Percentiles rank a stretch among this genome's conserved stretches.
Evolutionary conservation across 1,140 invertebrate genomes (phyloP).

Genomic region (Drosophila persimilis): DNA sequence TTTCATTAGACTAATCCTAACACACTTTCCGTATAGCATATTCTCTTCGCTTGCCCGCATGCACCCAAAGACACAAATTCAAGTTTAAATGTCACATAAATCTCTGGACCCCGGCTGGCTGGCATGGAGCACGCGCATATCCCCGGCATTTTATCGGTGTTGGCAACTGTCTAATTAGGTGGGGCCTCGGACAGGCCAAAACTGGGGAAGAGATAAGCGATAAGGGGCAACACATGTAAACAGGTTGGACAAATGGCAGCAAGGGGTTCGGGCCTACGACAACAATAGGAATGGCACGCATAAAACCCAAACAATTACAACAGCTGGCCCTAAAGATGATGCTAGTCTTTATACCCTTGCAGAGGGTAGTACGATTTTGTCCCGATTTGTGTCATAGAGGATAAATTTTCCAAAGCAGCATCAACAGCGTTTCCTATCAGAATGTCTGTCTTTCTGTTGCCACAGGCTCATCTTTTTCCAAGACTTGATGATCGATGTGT

Average conservation of each 20-base stretch:
- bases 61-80: constrained; percentile 36
- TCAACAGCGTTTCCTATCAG: no score
- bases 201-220: constrained; percentile 36
- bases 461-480: no score
- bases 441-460: no score
- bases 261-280: constrained; percentile 1
- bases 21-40: constrained; percentile 2
- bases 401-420: no score
- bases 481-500: no score
- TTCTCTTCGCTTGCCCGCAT: constrained; percentile 34
- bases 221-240: constrained; percentile 32
- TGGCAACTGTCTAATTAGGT: constrained; percentile 58
- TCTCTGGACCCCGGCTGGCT: constrained; percentile 29
- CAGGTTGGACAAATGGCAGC: constrained; percentile 42
- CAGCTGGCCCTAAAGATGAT: constrained; percentile 35
- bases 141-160: constrained; percentile 50
- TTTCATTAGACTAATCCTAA: constrained; percentile 4
- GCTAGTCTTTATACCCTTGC: not conserved
- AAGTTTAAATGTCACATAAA: constrained; percentile 68
- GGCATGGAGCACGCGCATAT: constrained; percentile 44
- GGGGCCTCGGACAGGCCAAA: constrained; percentile 28
- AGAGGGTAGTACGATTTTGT: no score
- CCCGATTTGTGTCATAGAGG: no score
- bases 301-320: constrained; percentile 30
- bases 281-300: constrained; percentile 28